phyloP scores from a whole-genome alignment of 2,888 invertebrate species.

The Exocentrus adspersus region DNA sequence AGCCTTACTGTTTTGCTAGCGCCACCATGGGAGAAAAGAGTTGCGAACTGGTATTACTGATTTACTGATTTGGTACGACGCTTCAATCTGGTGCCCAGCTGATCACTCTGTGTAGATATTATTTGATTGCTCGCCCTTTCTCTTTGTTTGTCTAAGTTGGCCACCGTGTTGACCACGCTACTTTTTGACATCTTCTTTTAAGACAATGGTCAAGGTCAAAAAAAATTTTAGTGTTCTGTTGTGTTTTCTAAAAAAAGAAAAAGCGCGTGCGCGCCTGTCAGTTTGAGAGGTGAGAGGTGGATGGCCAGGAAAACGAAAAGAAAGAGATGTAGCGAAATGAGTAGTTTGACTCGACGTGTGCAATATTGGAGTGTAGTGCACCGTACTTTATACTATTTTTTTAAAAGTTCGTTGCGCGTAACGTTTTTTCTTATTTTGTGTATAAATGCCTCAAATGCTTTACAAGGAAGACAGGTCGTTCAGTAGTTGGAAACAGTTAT shows the following conservation, averaged over 20 bases:
- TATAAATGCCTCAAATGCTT: constrained; percentile 13
- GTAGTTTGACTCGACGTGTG: constrained; percentile 47
- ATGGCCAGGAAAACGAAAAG: constrained; percentile 37
- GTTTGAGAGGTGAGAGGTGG: constrained; percentile 34
- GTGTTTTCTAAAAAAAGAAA: too few species aligned
- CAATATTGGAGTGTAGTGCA: constrained; percentile 34
- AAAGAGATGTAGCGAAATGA: constrained; percentile 23
- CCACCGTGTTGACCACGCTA: constrained; percentile 21
- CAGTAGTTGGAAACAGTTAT: constrained; percentile 30
- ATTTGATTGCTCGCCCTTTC: background rate
- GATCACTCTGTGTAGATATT: too few species aligned
- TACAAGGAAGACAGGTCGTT: constrained; percentile 1
- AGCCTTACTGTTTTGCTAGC: too few species aligned
- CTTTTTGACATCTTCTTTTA: too few species aligned
- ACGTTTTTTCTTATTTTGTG: constrained; percentile 19
- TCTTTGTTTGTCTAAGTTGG: constrained; percentile 25
- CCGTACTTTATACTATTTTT: constrained; percentile 20
- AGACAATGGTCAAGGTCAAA: too few species aligned
- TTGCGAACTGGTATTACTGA: too few species aligned
- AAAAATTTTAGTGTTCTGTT: too few species aligned
- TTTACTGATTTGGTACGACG: too few species aligned
- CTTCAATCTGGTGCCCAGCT: too few species aligned
- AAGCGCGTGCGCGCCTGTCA: constrained; percentile 24
- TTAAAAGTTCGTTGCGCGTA: constrained; percentile 23
- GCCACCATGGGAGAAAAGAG: too few species aligned